Conservation (phyloP, 2,888 invertebrate genomes). For the Dicyrtomina minuta region DNA sequence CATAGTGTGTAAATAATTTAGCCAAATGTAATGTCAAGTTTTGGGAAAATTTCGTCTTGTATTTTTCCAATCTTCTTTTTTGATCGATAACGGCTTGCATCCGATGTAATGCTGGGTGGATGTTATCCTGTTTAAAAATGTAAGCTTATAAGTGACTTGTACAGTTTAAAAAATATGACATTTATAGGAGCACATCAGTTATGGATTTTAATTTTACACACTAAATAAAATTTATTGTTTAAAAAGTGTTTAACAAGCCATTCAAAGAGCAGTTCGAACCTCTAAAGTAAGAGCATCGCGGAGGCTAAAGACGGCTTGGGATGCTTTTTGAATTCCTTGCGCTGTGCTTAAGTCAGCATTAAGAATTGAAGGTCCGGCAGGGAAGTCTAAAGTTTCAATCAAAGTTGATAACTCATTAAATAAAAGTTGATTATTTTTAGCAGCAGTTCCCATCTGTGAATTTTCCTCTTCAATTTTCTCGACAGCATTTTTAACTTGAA, state of each 20-base stretch:
- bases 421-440: conserved; percentile 78
- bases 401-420: conserved; percentile 76
- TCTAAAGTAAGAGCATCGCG: conserved; percentile 58
- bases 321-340: conserved; percentile 50
- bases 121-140: conserved; percentile 55
- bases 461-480: conserved; percentile 90
- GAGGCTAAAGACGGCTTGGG: conserved; percentile 46
- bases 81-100: conserved; percentile 80
- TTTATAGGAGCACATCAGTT: no score
- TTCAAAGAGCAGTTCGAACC: no score
- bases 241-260: not conserved
- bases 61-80: conserved; percentile 72
- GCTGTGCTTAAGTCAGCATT: conserved; percentile 48
- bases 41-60: conserved; percentile 76
- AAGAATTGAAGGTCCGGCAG: conserved; percentile 44
- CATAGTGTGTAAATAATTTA: conserved; percentile 92
- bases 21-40: conserved; percentile 86
- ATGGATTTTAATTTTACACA: no score
- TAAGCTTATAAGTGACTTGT: no score
- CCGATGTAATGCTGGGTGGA: conserved; percentile 65
- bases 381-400: conserved; percentile 51
- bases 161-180: no score
- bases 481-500: conserved; percentile 83
- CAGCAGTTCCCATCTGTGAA: conserved; percentile 79
- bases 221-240: no score